These are phyloP conservation scores for Clitarchus hookeri DNA, from an alignment of 2,888 invertebrate genomes.

Conservation along the genomic window DNA sequence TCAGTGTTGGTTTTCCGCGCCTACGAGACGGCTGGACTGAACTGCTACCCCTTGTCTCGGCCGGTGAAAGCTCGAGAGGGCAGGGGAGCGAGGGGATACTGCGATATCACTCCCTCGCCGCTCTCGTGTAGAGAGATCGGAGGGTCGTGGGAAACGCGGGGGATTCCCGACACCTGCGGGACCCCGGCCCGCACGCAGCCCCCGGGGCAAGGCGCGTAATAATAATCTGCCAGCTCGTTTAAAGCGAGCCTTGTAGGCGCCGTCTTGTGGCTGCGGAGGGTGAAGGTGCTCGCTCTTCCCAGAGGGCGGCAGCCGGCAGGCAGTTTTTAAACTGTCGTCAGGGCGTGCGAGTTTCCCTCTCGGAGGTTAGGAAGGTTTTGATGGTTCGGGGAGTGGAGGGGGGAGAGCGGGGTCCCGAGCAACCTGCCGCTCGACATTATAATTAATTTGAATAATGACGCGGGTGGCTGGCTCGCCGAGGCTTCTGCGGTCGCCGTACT, in stretches of 20 bases:
- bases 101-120: too few relatives aligned
- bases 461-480: neutral
- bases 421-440: neutral
- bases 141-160: neutral
- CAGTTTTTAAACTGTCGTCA: constrained; percentile 14
- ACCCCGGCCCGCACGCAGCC: neutral
- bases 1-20: too few relatives aligned
- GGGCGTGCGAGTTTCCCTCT: neutral
- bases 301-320: neutral
- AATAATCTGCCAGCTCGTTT: constrained; percentile 14
- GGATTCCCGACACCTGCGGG: neutral
- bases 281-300: too few relatives aligned
- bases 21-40: too few relatives aligned
- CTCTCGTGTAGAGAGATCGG: neutral
- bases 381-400: neutral
- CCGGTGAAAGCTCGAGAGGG: too few relatives aligned
- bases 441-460: constrained; percentile 14
- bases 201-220: neutral
- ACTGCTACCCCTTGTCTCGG: too few relatives aligned
- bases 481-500: neutral
- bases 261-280: neutral
- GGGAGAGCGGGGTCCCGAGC: neutral
- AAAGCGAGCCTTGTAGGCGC: neutral
- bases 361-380: too few relatives aligned
- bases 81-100: too few relatives aligned